These are phyloP conservation scores for Lordiphosa clarofinis DNA, from an alignment of 1,140 invertebrate genomes.

Conservation along the genomic window DNA sequence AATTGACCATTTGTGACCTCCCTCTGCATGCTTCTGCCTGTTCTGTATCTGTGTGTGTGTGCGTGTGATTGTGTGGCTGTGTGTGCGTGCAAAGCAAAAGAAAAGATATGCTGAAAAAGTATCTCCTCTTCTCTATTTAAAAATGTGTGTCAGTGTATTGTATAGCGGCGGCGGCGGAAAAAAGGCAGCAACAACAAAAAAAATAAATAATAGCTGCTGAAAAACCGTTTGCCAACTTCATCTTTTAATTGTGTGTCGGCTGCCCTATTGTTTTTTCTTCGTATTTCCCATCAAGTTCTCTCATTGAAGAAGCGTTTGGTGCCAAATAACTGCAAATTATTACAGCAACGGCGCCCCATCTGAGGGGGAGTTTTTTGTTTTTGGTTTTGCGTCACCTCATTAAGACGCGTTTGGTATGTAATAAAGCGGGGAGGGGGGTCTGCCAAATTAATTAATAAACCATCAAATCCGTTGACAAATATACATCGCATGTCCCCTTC, in stretches of 20 bases:
- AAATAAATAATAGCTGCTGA: conserved; percentile 71
- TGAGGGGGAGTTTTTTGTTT: too few relatives aligned
- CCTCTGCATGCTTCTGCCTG: conserved; percentile 15
- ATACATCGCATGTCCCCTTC: too few relatives aligned
- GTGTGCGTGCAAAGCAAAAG: conserved; percentile 50
- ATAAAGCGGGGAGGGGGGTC: too few relatives aligned
- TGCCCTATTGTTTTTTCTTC: conserved; percentile 61
- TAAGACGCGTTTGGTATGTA: too few relatives aligned
- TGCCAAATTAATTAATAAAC: too few relatives aligned
- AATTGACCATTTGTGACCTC: neutral
- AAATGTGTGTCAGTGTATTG: conserved; percentile 77
- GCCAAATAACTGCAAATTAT: conserved; percentile 58
- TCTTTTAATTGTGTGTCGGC: conserved; percentile 34
- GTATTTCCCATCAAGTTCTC: conserved; percentile 51
- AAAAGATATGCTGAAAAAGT: conserved; percentile 73
- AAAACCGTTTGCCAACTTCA: conserved; percentile 54
- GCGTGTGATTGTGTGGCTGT: conserved; percentile 16
- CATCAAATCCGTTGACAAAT: too few relatives aligned
- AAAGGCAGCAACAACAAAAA: conserved; percentile 26
- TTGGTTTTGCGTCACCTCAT: too few relatives aligned
- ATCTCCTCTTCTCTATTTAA: conserved; percentile 72
- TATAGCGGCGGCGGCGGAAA: conserved; percentile 19
- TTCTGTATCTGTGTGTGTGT: conserved; percentile 22
- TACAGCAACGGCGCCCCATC: conserved; percentile 54
- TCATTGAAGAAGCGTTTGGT: conserved; percentile 54